Conservation (phyloP, 2,888 invertebrate species). For the Choreutis nemorana region DNA sequence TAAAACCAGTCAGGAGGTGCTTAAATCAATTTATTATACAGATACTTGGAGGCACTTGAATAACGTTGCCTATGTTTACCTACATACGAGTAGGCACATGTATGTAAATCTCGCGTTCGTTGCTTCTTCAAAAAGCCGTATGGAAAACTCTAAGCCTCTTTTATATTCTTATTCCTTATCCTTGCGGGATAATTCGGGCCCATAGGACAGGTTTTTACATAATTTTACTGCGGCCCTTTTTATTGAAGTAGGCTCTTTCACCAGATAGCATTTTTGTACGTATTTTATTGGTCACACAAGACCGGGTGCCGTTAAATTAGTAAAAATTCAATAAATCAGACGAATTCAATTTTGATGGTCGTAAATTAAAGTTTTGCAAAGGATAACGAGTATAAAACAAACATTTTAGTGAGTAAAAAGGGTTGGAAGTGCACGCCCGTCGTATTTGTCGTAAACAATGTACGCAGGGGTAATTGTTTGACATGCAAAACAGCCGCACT, state of each 20-base stretch:
- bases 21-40: constrained; percentile 64
- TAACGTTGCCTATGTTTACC: constrained; percentile 42
- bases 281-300: constrained; percentile 36
- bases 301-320: constrained; percentile 35
- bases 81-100: constrained; percentile 25
- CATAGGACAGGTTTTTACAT: constrained; percentile 62
- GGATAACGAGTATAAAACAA: constrained; percentile 58
- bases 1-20: constrained; percentile 58
- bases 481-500: constrained; percentile 20
- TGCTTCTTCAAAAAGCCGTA: constrained; percentile 51
- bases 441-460: constrained; percentile 45
- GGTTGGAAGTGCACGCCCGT: constrained; percentile 39
- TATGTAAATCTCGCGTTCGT: constrained; percentile 56
- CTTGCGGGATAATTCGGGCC: constrained; percentile 59
- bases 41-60: constrained; percentile 47
- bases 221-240: constrained; percentile 52
- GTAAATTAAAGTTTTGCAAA: constrained; percentile 47
- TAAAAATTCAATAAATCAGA: constrained; percentile 53
- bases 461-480: constrained; percentile 46
- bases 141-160: constrained; percentile 59
- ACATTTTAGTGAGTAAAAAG: constrained; percentile 45
- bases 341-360: constrained; percentile 40
- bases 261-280: constrained; percentile 28
- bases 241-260: constrained; percentile 29
- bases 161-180: constrained; percentile 62